Conservation (phyloP, 2,888 invertebrate species). For the Mactromeris polynyma region DNA sequence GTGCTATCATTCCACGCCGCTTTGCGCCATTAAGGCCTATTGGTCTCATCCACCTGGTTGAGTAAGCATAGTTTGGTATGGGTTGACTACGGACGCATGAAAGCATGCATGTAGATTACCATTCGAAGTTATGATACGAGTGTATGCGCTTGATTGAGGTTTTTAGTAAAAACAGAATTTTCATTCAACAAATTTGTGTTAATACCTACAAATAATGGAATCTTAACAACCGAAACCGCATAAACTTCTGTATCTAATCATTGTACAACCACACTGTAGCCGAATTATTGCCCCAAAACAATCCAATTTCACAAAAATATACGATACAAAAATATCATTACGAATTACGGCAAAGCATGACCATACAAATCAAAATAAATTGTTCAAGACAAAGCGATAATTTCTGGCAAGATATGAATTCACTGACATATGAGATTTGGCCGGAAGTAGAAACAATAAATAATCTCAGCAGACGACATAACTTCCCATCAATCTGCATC, state of each 20-base stretch:
- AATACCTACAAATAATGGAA: not conserved
- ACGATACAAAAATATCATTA: slow-evolving; percentile 36
- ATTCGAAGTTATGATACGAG: slow-evolving; percentile 11
- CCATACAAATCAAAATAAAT: slow-evolving; percentile 65
- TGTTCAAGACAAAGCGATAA: slow-evolving; percentile 70
- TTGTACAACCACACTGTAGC: not conserved
- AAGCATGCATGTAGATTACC: slow-evolving; percentile 11
- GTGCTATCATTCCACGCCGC: slow-evolving; percentile 40
- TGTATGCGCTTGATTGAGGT: not conserved
- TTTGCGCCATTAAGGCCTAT: slow-evolving; percentile 46
- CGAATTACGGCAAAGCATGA: slow-evolving; percentile 43
- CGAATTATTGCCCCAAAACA: slow-evolving; percentile 17
- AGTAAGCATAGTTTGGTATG: slow-evolving; percentile 20
- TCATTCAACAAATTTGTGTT: not conserved
- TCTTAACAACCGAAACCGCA: not conserved
- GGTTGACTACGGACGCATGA: slow-evolving; percentile 14
- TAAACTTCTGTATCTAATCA: not conserved
- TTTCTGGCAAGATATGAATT: slow-evolving; percentile 68
- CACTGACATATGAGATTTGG: slow-evolving; percentile 67
- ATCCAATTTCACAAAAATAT: slow-evolving; percentile 36
- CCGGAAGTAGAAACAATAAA: slow-evolving; percentile 72
- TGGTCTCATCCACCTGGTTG: slow-evolving; percentile 41
- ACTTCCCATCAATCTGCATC: slow-evolving; percentile 68
- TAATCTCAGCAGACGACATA: slow-evolving; percentile 68
- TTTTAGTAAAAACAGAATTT: not conserved